Percentiles rank a stretch among this genome's conserved stretches.
Evolutionary conservation across 2,888 invertebrate species (phyloP).

Genomic region (Temnothorax rugatulus): DNA sequence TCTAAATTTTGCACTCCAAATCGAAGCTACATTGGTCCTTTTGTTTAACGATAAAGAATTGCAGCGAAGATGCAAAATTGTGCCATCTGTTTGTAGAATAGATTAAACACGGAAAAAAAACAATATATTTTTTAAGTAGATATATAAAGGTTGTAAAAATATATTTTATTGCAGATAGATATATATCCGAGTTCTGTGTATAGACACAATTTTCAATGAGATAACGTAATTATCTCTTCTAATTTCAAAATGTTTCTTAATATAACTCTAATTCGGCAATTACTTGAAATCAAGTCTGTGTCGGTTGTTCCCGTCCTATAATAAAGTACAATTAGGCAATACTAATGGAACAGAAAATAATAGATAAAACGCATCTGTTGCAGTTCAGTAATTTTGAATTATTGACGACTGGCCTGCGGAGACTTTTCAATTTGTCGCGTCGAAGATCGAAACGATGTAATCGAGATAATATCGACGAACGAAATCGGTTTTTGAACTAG

Average conservation of each 20-base stretch:
- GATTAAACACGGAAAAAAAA: slow-evolving; percentile 4
- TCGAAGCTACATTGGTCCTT: background rate
- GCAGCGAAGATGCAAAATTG: background rate
- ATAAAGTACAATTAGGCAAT: slow-evolving; percentile 45
- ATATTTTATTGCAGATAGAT: slow-evolving; percentile 31
- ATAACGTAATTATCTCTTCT: slow-evolving; percentile 6
- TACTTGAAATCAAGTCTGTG: slow-evolving; percentile 32
- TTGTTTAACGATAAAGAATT: slow-evolving; percentile 1
- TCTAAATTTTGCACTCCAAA: background rate
- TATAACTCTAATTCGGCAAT: slow-evolving; percentile 20
- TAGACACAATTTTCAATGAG: slow-evolving; percentile 3
- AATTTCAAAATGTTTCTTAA: slow-evolving; percentile 5
- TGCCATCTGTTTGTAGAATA: slow-evolving; percentile 18
- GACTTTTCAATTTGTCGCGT: slow-evolving; percentile 73
- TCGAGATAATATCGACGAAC: slow-evolving; percentile 11
- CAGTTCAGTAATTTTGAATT: slow-evolving; percentile 57
- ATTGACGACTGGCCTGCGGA: slow-evolving; percentile 70
- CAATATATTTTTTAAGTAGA: slow-evolving; percentile 31
- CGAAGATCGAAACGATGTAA: slow-evolving; percentile 67
- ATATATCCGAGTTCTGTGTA: slow-evolving; percentile 10
- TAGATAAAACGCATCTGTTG: slow-evolving; percentile 21
- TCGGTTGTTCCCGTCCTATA: slow-evolving; percentile 41
- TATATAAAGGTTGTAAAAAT: slow-evolving; percentile 20
- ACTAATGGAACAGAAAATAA: slow-evolving; percentile 13
- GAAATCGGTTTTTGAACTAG: slow-evolving; percentile 4